phyloP scores from a whole-genome alignment of 2,888 invertebrate genomes.

The Drosophila quasianomalipes region DNA sequence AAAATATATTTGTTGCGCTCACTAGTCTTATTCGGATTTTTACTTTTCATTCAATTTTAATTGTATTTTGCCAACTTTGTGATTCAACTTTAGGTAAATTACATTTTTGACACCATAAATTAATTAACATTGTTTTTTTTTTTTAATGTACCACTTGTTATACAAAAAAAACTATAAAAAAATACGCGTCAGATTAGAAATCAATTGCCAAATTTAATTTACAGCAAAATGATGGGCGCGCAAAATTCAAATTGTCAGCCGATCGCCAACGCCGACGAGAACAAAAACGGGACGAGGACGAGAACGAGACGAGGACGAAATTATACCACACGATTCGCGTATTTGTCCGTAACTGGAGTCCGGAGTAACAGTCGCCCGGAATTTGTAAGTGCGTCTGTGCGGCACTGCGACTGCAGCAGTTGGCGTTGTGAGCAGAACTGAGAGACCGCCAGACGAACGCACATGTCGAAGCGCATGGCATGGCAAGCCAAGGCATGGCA shows the following conservation, averaged over 20 bases:
- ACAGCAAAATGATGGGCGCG: conserved; percentile 36
- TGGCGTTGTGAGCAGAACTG: conserved; percentile 75
- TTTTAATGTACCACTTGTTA: neutral
- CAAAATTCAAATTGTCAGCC: conserved; percentile 41
- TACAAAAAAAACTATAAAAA: neutral
- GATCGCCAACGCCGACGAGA: conserved; percentile 37
- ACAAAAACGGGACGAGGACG: conserved; percentile 23
- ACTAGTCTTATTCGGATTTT: too few species aligned
- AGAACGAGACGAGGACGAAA: conserved; percentile 27
- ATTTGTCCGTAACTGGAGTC: conserved; percentile 41
- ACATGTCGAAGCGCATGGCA: conserved; percentile 39
- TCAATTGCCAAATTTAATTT: conserved; percentile 4
- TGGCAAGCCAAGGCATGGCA: conserved; percentile 6
- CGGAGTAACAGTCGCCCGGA: conserved; percentile 9
- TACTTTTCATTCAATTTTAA: neutral
- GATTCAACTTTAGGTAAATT: neutral
- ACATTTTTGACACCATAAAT: neutral
- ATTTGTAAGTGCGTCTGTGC: conserved; percentile 50
- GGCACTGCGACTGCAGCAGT: conserved; percentile 71
- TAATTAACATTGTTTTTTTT: neutral
- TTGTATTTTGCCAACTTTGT: neutral
- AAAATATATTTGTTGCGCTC: too few species aligned
- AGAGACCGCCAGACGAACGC: conserved; percentile 51
- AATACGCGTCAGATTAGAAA: neutral
- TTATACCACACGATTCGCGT: conserved; percentile 16